A percentile compares a stretch with the other conserved stretches of the same genome.
phyloP scores from a whole-genome alignment of 2,797 vertebrate genomes.

The Coccyzus lansbergi region DNA sequence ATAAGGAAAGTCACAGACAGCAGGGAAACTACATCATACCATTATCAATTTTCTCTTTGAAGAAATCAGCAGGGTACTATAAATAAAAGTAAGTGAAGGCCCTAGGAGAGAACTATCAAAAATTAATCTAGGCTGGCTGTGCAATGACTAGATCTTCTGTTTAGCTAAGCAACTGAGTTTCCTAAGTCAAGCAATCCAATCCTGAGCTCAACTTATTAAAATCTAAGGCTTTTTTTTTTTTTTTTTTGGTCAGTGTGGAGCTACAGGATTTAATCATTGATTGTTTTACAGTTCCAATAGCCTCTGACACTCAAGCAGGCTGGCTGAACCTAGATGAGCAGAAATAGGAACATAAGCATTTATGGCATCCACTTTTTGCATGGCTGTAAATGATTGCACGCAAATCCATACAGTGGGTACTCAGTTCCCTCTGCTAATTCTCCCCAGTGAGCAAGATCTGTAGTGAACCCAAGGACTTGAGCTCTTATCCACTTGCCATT shows the following conservation, averaged over 20 bases:
- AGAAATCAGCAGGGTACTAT: not conserved
- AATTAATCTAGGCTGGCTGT: not conserved
- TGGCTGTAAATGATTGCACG: not conserved
- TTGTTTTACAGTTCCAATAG: not conserved
- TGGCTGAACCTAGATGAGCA: not conserved
- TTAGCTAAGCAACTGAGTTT: not conserved
- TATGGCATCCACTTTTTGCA: not conserved
- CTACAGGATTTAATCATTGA: not conserved
- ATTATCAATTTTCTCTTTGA: not conserved
- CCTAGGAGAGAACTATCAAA: not conserved
- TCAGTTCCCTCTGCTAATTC: not conserved
- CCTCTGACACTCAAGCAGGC: not conserved
- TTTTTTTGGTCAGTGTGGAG: not conserved
- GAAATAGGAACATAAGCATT: not conserved
- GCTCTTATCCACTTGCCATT: not conserved
- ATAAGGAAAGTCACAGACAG: not conserved
- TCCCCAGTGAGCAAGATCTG: not conserved
- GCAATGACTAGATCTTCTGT: not conserved
- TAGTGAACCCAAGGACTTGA: not conserved
- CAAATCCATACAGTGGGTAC: not conserved
- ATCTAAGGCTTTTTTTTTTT: conserved; percentile 12
- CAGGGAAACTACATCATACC: not conserved
- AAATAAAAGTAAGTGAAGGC: conserved; percentile 10
- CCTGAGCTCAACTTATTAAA: not conserved
- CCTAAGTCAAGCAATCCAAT: not conserved